These are phyloP conservation scores for Polypterus bichir DNA, from an alignment of 2,113 vertebrate species.

Conservation along the genomic window DNA sequence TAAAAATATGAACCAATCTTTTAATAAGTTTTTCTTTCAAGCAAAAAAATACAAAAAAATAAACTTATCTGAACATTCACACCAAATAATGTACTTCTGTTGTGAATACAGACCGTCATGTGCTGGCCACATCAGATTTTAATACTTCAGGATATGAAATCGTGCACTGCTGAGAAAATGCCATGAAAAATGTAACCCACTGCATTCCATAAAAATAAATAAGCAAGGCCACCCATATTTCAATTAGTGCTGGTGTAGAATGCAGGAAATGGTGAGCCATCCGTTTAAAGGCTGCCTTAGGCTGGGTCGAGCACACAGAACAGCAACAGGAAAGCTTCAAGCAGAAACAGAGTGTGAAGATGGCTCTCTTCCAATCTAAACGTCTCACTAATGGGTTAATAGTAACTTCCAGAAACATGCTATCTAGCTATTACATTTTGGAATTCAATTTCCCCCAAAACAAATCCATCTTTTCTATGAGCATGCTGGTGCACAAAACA, in stretches of 20 bases:
- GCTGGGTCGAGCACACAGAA: constrained; percentile 49
- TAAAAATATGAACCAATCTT: too few relatives aligned
- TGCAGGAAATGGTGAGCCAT: constrained; percentile 81
- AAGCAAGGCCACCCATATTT: constrained; percentile 99
- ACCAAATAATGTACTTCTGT: too few relatives aligned
- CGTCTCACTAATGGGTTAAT: constrained; percentile 45
- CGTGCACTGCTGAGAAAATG: constrained; percentile 88
- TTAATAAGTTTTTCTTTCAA: too few relatives aligned
- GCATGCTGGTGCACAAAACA: not conserved
- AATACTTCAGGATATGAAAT: constrained; percentile 61
- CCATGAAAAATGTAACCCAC: constrained; percentile 92
- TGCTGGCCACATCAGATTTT: constrained; percentile 16
- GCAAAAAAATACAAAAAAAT: too few relatives aligned
- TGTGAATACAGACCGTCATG: too few relatives aligned
- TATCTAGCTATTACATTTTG: constrained; percentile 46
- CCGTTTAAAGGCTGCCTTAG: constrained; percentile 58
- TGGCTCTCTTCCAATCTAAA: constrained; percentile 64
- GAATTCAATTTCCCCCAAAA: constrained; percentile 36
- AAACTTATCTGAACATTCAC: too few relatives aligned
- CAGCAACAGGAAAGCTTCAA: constrained; percentile 57
- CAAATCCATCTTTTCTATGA: not conserved
- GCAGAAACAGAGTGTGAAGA: constrained; percentile 45
- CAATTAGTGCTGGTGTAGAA: constrained; percentile 87
- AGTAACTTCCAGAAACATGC: constrained; percentile 47
- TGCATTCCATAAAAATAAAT: constrained; percentile 97